phyloP scores from a whole-genome alignment of 2,888 invertebrate species.

The Caenorhabditis sp. region DNA sequence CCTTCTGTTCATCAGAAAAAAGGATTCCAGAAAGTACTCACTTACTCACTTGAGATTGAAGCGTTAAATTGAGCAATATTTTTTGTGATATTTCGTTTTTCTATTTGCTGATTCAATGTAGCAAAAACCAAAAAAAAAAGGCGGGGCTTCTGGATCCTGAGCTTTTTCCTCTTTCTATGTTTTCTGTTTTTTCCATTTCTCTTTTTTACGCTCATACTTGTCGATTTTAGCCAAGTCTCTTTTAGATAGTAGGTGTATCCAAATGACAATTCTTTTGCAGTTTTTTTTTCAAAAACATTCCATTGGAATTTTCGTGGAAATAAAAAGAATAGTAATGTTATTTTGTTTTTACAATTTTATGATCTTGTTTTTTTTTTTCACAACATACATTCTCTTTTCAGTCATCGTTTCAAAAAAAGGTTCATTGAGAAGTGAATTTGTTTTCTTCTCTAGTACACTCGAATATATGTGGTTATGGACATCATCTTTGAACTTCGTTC shows the following conservation, averaged over 20 bases:
- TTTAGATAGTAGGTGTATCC: not conserved
- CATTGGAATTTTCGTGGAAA: not conserved
- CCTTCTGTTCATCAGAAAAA: too few relatives aligned
- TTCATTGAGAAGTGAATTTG: too few relatives aligned
- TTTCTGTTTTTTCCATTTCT: not conserved
- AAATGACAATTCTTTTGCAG: not conserved
- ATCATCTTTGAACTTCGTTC: conserved; percentile 48
- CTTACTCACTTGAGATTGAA: not conserved
- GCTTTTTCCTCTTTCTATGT: not conserved
- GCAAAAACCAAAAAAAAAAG: not conserved
- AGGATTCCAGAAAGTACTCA: not conserved
- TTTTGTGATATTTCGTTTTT: too few relatives aligned
- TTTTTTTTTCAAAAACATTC: not conserved
- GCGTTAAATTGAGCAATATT: too few relatives aligned
- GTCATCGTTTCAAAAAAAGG: not conserved
- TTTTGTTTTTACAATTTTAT: not conserved
- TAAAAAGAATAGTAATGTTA: too few relatives aligned
- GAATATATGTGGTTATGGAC: conserved; percentile 55
- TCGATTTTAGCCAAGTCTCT: not conserved
- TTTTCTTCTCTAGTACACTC: too few relatives aligned
- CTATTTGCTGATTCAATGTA: not conserved
- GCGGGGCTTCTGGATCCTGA: not conserved
- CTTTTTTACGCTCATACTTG: not conserved
- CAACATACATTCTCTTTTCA: not conserved
- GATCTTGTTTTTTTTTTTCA: not conserved